These are phyloP conservation scores for Napeogenes inachia DNA, from an alignment of 2,888 invertebrate species.

Conservation along the genomic window DNA sequence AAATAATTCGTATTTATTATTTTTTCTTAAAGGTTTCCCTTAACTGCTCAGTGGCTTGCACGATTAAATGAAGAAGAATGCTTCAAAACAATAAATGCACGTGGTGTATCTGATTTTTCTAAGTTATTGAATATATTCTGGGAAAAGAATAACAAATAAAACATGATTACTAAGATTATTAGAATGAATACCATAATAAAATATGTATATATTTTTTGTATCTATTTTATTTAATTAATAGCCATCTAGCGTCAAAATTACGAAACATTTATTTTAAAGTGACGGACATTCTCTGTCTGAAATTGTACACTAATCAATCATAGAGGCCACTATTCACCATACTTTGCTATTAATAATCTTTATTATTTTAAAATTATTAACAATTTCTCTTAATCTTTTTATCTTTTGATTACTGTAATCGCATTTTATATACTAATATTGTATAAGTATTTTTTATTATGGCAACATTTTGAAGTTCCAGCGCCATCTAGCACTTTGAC, in stretches of 20 bases:
- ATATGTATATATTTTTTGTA: background rate
- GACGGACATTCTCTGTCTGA: background rate
- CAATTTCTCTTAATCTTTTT: too few relatives aligned
- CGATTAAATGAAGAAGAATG: conserved; percentile 37
- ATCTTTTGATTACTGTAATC: background rate
- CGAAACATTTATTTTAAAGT: background rate
- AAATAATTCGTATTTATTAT: background rate
- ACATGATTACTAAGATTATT: background rate
- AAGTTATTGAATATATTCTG: conserved; percentile 33
- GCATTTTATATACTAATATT: too few relatives aligned
- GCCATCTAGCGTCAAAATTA: background rate
- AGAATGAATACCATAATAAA: background rate
- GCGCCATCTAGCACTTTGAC: conserved; percentile 49
- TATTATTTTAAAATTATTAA: background rate
- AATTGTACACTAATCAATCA: background rate
- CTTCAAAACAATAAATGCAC: conserved; percentile 40
- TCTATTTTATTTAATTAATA: background rate
- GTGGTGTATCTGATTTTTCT: conserved; percentile 33
- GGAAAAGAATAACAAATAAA: conserved; percentile 38
- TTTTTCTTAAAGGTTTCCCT: conserved; percentile 39
- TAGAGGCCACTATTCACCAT: background rate
- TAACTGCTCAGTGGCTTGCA: conserved; percentile 39
- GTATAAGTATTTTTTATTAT: conserved; percentile 7
- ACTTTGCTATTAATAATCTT: background rate
- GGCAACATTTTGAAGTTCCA: conserved; percentile 20